Percentiles rank a stretch among this genome's conserved stretches.
Evolutionary conservation across 2,113 vertebrate genomes (phyloP).

Genomic region (Haplotaxodon microlepis): DNA sequence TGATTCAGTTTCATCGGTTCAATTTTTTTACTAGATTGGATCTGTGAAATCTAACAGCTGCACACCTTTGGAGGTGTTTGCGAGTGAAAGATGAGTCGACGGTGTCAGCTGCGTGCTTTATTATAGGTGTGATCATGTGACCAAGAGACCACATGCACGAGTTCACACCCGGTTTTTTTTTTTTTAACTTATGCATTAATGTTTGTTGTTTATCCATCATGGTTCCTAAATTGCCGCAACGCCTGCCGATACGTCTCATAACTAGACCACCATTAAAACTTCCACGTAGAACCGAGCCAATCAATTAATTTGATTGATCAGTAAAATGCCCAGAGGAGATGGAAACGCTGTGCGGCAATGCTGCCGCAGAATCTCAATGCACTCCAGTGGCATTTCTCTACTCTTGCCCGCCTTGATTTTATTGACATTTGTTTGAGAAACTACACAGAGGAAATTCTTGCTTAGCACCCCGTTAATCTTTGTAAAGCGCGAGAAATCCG

Average conservation of each 20-base stretch:
- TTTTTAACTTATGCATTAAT: background rate
- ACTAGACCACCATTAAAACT: conserved; percentile 47
- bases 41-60: conserved; percentile 67
- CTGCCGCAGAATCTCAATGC: conserved; percentile 32
- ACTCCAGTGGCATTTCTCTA: conserved; percentile 31
- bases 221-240: conserved; percentile 1
- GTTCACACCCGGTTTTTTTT: background rate
- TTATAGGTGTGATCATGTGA: background rate
- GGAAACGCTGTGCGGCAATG: conserved; percentile 1
- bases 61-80: conserved; percentile 28
- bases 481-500: conserved; percentile 33
- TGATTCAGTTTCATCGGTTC: conserved; percentile 51
- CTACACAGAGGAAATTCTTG: conserved; percentile 42
- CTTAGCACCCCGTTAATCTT: conserved; percentile 45
- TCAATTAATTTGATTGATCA: conserved; percentile 60
- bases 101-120: background rate
- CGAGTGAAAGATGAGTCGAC: background rate
- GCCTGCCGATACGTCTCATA: conserved; percentile 17
- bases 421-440: conserved; percentile 57
- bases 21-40: conserved; percentile 44
- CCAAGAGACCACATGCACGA: background rate
- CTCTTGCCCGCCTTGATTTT: conserved; percentile 18
- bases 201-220: background rate
- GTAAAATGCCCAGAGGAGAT: conserved; percentile 40
- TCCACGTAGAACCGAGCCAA: conserved; percentile 34